Percentiles rank a stretch among this genome's conserved stretches.
phyloP scores from a whole-genome alignment of 1,140 invertebrate species.

The Aphelenchoides besseyi region DNA sequence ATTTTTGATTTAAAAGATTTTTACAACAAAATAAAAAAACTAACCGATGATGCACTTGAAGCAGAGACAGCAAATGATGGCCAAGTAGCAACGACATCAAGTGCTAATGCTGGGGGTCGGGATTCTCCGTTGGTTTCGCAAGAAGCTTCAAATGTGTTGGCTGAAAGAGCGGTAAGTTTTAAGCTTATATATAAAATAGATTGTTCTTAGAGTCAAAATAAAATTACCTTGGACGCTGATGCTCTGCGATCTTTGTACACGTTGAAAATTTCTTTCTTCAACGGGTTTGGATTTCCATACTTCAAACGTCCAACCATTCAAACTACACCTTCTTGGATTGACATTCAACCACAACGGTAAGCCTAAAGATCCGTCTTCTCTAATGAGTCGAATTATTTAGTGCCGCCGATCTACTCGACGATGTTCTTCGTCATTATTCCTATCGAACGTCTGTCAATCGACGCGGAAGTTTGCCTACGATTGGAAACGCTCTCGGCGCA shows the following conservation, averaged over 20 bases:
- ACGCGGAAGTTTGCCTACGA: not conserved
- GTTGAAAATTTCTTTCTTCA: slow-evolving; percentile 43
- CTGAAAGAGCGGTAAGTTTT: too few species aligned
- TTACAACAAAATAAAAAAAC: slow-evolving; percentile 24
- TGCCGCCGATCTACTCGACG: slow-evolving; percentile 41
- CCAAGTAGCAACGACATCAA: not conserved
- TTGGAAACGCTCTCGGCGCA: not conserved
- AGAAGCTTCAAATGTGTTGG: slow-evolving; percentile 15
- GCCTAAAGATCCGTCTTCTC: not conserved
- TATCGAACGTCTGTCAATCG: not conserved
- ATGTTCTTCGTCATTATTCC: slow-evolving; percentile 34
- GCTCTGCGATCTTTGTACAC: slow-evolving; percentile 33
- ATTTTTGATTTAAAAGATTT: slow-evolving; percentile 41
- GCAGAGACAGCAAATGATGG: not conserved
- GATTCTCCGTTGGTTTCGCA: slow-evolving; percentile 6
- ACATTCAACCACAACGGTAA: slow-evolving; percentile 37
- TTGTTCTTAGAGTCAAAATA: not conserved
- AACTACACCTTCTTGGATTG: slow-evolving; percentile 40
- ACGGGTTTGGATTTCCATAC: slow-evolving; percentile 43
- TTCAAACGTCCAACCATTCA: slow-evolving; percentile 23
- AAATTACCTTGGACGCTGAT: slow-evolving; percentile 16
- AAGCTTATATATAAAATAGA: not conserved
- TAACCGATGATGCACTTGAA: not conserved
- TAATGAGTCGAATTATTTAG: slow-evolving; percentile 21
- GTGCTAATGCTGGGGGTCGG: not conserved